Evolutionary conservation across 2,113 vertebrate genomes (phyloP), one percentile per base, ranked within the genome.

Genomic region (Syrrhaptes paradoxus): DNA sequence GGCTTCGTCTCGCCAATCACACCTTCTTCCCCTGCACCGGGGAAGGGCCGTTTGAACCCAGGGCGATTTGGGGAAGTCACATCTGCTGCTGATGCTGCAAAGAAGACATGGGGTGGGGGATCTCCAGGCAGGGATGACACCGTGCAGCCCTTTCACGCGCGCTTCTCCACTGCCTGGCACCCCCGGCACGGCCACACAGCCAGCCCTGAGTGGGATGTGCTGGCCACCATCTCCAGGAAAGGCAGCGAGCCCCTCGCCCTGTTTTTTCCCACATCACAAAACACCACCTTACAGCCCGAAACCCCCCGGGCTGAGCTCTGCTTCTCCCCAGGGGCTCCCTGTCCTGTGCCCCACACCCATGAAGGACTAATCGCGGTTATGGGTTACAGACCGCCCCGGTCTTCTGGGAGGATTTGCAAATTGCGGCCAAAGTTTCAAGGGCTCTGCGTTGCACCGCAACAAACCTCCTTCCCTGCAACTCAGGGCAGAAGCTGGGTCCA

Each of bases 71-170:
- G 48, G 52, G 74, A 87, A 84, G 84, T 55, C 0, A 0, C 17
- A 3, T 6, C 10, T 0, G 4, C 36, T 16, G 70, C 20, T 0
- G 1, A 9, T 32, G 46, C 38, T 10, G 43, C 0, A 1, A 3
- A 45, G 34, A 51, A 17, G 41, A 4, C 0, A 2, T 0, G 2
- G 11, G 0, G 2, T 1, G 11, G 36, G 67, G 54, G 57, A 18
- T 12, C 2, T 52, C 24, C 9, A 7, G 9, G 11, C 0, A 2
- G 49, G 13, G 6, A 24, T 1, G 5, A 17, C 7, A 9, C 58
- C 0, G 1, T 12, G 32, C 12, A 28, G 45, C 41, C 46, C 29
- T 72, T 57, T 32, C 0, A 4, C 62, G 31, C 21, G 11, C 9
- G 1, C 3, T 51, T 10, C 46, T 48, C 46, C 57, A 7, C 4